A percentile compares a stretch with the other conserved stretches of the same genome.
These are phyloP conservation scores for Rynchops niger DNA, from an alignment of 2,113 vertebrate genomes.

Conservation along the genomic window DNA sequence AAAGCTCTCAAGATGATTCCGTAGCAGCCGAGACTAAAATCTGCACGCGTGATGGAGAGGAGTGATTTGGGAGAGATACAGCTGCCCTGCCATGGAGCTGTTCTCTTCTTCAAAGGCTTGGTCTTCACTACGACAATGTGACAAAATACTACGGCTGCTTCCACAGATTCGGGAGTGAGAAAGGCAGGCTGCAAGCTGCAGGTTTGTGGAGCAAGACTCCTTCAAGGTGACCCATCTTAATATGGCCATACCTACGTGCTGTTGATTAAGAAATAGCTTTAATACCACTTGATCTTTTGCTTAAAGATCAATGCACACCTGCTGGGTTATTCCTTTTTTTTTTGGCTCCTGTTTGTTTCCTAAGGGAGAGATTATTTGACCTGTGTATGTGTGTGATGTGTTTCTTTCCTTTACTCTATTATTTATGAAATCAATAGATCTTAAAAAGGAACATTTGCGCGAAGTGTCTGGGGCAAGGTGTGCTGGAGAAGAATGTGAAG, in stretches of 20 bases:
- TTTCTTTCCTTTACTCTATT: constrained; percentile 35
- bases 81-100: background rate
- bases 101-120: background rate
- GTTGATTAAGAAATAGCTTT: background rate
- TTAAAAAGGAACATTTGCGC: constrained; percentile 1
- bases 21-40: background rate
- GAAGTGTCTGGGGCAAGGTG: background rate
- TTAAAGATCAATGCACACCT: background rate
- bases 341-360: constrained; percentile 8
- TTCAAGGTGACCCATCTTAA: background rate
- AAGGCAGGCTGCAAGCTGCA: background rate
- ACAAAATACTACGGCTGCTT: background rate
- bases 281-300: background rate
- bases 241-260: background rate
- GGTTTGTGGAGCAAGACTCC: background rate
- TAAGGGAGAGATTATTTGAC: background rate
- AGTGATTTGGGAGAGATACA: background rate
- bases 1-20: background rate
- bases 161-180: background rate
- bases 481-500: background rate
- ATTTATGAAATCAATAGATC: constrained; percentile 44
- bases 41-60: accelerated
- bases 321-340: background rate
- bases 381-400: background rate
- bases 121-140: background rate